These are phyloP conservation scores for Pocota personata DNA, from an alignment of 2,888 invertebrate genomes.

Conservation along the genomic window DNA sequence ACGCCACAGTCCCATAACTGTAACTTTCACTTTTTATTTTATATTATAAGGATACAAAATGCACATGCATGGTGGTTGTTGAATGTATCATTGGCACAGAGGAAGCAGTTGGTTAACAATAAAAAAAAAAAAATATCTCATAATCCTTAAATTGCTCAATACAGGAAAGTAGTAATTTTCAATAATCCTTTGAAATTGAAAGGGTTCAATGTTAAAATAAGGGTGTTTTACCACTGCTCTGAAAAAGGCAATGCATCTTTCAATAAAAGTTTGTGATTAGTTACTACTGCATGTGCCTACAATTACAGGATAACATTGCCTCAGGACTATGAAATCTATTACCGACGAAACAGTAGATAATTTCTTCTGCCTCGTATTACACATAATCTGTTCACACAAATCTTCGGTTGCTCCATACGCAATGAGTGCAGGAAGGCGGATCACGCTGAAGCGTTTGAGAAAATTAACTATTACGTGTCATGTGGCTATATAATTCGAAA, in stretches of 20 bases:
- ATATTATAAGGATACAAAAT: too few species aligned
- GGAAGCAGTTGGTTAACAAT: constrained; percentile 4
- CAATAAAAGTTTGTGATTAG: constrained; percentile 15
- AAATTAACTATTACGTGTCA: neutral
- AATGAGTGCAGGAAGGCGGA: neutral
- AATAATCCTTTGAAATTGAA: constrained; percentile 24
- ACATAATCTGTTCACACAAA: neutral
- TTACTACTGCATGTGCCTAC: constrained; percentile 1
- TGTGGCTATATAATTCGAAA: neutral
- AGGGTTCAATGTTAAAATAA: constrained; percentile 10
- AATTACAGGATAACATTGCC: constrained; percentile 45
- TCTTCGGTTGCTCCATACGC: neutral
- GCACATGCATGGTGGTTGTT: too few species aligned
- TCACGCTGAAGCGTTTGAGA: neutral
- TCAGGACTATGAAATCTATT: neutral
- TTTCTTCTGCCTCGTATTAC: neutral
- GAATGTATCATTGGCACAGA: neutral
- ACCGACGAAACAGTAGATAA: neutral
- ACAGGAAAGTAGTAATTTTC: neutral
- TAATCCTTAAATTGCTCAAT: constrained; percentile 42
- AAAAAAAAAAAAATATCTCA: constrained; percentile 9
- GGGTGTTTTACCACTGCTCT: neutral
- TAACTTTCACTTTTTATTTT: too few species aligned
- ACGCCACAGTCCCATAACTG: too few species aligned
- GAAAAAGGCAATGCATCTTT: neutral